A percentile compares a stretch with the other conserved stretches of the same genome.
phyloP scores from a whole-genome alignment of 2,888 invertebrate genomes.

The Micoletzkya japonica region DNA sequence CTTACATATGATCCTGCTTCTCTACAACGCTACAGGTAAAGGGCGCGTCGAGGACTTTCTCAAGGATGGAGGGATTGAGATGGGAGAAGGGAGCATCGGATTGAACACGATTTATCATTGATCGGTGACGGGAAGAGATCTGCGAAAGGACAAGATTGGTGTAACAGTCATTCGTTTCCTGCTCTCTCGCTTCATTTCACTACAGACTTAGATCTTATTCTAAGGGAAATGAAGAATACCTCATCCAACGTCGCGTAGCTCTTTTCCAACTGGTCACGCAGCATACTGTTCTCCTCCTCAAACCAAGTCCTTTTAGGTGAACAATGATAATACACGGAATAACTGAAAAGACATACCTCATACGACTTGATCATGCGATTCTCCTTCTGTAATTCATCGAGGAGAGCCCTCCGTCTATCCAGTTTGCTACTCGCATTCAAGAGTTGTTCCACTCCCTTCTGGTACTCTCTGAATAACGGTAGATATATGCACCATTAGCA shows the following conservation, averaged over 20 bases:
- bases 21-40: constrained; percentile 5
- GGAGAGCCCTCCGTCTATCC: constrained; percentile 10
- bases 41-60: constrained; percentile 10
- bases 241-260: constrained; percentile 27
- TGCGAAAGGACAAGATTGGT: too few relatives aligned
- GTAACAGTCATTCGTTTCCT: too few relatives aligned
- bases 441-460: constrained; percentile 13
- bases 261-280: constrained; percentile 26
- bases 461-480: constrained; percentile 23
- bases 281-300: constrained; percentile 27
- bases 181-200: too few relatives aligned
- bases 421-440: constrained; percentile 9
- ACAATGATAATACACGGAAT: not conserved
- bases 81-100: constrained; percentile 18
- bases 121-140: constrained; percentile 13
- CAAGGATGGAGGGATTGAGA: not conserved
- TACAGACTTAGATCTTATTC: too few relatives aligned
- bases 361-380: constrained; percentile 26
- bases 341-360: constrained; percentile 5
- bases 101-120: constrained; percentile 16
- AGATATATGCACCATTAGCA: too few relatives aligned
- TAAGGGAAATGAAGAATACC: not conserved
- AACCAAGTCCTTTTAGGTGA: not conserved
- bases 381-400: constrained; percentile 23
- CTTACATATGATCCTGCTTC: constrained; percentile 12